Evolutionary conservation across 2,113 vertebrate species (phyloP), one percentile per base, ranked within the genome.

Genomic region (Ptyas mucosa): DNA sequence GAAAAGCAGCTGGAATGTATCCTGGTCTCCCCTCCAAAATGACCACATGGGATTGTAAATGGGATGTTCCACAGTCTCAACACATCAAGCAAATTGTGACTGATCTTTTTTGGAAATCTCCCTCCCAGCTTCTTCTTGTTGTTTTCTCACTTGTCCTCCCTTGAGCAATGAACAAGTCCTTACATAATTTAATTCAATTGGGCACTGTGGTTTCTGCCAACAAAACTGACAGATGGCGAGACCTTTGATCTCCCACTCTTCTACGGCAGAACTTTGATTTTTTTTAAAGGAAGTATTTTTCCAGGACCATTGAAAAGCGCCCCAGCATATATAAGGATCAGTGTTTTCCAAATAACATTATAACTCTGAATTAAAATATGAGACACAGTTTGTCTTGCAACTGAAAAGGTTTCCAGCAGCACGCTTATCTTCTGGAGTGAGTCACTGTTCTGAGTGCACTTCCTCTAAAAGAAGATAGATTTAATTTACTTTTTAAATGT

Each of bases 141-240:
- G 81, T 52, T 61, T 87, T 89, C 89, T 49, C 90, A 23, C 90
- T 26, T 81, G 92, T 88, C 85, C 93, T 89, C 91, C 89, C 90
- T 58, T 88, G 91, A 57, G 94, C 11, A 14, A 61, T 53, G 75
- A 94, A 92, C 81, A 95, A 94, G 92, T 43, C 94, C 92, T 93
- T 90, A 94, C 94, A 94, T 92, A 91, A 54, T 92, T 94, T 95
- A 91, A 95, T 95, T 94, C 94, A 95, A 93, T 95, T 94, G 94
- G 94, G 85, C 88, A 93, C 39, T 23, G 89, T 61, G 91, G 81
- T 90, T 1, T 3, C 94, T 93, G 94, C 93, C 93, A 69, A 87
- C 11, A 8, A 57, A 90, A 9, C 2, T 87, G 94, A 91, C 2
- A 26, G 93, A 94, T 92, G 0, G 0, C 15, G 0, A 29, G 93